These are phyloP conservation scores for Cottoperca gobio DNA, from an alignment of 2,797 vertebrate species.

Conservation along the genomic window DNA sequence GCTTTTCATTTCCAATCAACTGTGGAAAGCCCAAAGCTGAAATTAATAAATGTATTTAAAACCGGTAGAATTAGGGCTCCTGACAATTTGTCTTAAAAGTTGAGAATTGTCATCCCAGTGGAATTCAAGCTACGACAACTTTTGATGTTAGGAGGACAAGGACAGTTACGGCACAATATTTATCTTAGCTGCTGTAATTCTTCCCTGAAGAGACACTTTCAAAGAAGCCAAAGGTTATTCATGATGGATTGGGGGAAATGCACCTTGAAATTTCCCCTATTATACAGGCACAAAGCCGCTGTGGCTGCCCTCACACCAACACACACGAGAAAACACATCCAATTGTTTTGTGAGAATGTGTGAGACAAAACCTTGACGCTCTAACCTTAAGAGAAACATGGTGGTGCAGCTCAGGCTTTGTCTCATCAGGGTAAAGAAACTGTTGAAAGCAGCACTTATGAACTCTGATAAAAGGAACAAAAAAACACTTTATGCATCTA, in stretches of 20 bases:
- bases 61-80: background rate
- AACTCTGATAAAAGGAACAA: background rate
- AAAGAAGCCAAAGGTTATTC: constrained; percentile 11
- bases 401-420: background rate
- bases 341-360: no score
- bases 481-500: background rate
- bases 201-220: constrained; percentile 20
- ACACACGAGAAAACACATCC: no score
- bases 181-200: constrained; percentile 18
- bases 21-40: background rate
- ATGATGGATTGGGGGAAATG: background rate
- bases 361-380: background rate
- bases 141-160: background rate
- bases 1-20: constrained; percentile 5
- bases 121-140: background rate
- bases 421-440: background rate
- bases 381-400: background rate
- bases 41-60: background rate
- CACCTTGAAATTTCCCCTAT: background rate
- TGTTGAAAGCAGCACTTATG: background rate
- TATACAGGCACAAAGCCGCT: background rate
- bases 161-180: constrained; percentile 15
- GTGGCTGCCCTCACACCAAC: background rate
- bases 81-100: background rate
- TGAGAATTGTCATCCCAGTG: background rate